Conservation (phyloP, 2,888 invertebrate species). For the Philereme transversata region DNA sequence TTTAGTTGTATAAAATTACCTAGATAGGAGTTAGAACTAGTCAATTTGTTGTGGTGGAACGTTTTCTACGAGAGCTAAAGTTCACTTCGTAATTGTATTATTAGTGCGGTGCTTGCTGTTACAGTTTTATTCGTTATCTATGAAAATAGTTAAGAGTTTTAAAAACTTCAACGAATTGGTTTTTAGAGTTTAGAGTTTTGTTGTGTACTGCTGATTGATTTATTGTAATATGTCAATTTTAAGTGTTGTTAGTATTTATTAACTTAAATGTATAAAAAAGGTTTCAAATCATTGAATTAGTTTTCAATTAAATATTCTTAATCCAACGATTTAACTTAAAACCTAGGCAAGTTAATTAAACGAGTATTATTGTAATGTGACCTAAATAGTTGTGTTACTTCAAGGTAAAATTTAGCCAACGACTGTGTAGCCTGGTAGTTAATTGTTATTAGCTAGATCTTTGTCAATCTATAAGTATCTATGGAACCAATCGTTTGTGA, state of each 20-base stretch:
- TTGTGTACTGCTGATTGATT: slow-evolving; percentile 49
- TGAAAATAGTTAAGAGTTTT: slow-evolving; percentile 58
- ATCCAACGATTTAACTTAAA: slow-evolving; percentile 55
- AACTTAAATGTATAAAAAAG: slow-evolving; percentile 47
- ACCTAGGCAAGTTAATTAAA: slow-evolving; percentile 9
- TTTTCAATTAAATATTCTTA: slow-evolving; percentile 43
- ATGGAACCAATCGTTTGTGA: slow-evolving; percentile 70
- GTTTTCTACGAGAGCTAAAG: slow-evolving; percentile 77
- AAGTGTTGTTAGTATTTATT: slow-evolving; percentile 54
- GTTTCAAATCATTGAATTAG: slow-evolving; percentile 77
- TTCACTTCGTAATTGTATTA: slow-evolving; percentile 71
- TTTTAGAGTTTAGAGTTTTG: slow-evolving; percentile 53
- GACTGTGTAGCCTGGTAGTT: slow-evolving; percentile 73
- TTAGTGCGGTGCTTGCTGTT: slow-evolving; percentile 80
- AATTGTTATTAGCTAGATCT: slow-evolving; percentile 69
- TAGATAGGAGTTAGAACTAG: slow-evolving; percentile 80
- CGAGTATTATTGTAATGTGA: slow-evolving; percentile 38
- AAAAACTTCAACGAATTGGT: slow-evolving; percentile 68
- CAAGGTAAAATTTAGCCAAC: slow-evolving; percentile 61
- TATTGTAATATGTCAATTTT: slow-evolving; percentile 53
- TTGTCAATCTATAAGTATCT: slow-evolving; percentile 59
- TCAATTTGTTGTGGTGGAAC: slow-evolving; percentile 80
- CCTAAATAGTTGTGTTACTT: slow-evolving; percentile 54
- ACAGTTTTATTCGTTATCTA: slow-evolving; percentile 68
- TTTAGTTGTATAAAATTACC: slow-evolving; percentile 57